Evolutionary conservation across 1,140 invertebrate species (phyloP), one percentile per base, ranked within the genome.

Genomic region (Drosophila kepulauana): DNA sequence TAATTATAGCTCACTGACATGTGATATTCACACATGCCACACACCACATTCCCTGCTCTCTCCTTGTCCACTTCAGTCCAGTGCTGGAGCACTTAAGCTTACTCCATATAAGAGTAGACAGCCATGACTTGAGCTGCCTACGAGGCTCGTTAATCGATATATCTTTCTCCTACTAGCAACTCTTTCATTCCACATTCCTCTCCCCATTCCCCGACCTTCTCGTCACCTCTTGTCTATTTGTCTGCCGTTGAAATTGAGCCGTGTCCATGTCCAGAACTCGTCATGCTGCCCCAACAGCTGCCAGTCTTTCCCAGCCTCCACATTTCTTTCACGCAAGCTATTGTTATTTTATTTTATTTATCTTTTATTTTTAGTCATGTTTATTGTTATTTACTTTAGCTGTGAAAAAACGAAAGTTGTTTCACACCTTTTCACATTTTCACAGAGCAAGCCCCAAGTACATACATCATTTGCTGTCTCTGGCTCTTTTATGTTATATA

Each of bases 1-100:
- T 88, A 88, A 88, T 88, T 88, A 88, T 86, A 86, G 73, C 84
- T 89, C 77, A 88, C 84, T 88, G 84, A 89, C 84, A 88, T 88
- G 85, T 87, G 84, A 88, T 88, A 88, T 88, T 88, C 84, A 89
- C 85, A 87, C 84, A 79, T 79, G 78, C 69, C 69, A 61, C 75
- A 74, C 70, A 65, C 77, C 20, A 35, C 41, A 43, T 33, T 54
- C 20, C 13, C 45, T 28, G 3, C n/a, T 15, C 51, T 70, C 35
- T 45, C 59, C 57, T 49, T 45, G 58, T 75, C 61, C 67, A 72
- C 65, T 82, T 52, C 61, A 70, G 75, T 78, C 84, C 71, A 69
- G 20, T 73, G 81, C 59, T 61, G 67, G 52, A 72, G 78, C 84
- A 69, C 84, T 87, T 80, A 88, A 87, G 84, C 56, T n/a, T 20